Evolutionary conservation across 30 jellyfish, hydroid and myxozoan species (phyloP).

Genomic region (Sanderia malayensis): DNA sequence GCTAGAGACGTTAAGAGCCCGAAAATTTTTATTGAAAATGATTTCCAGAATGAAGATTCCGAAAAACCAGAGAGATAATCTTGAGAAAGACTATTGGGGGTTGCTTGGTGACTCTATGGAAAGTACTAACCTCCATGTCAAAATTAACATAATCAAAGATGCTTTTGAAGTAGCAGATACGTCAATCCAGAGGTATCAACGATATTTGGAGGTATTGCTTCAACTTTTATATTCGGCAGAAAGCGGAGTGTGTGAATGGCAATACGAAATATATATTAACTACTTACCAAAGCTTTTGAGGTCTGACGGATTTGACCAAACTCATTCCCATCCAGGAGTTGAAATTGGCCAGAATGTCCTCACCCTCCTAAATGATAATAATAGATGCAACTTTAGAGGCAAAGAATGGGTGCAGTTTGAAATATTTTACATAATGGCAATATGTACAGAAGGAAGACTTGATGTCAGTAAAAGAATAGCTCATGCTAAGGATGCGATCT

Average conservation of each 20-base stretch:
- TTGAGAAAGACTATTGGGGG: neutral
- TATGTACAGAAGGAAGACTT: too few relatives aligned
- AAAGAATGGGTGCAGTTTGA: too few relatives aligned
- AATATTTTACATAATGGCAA: too few relatives aligned
- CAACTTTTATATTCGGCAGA: neutral
- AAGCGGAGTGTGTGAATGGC: neutral
- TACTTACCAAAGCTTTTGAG: neutral
- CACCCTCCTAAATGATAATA: too few relatives aligned
- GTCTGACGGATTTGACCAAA: neutral
- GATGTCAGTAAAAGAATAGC: too few relatives aligned
- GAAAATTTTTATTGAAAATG: neutral
- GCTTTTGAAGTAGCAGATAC: neutral
- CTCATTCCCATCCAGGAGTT: neutral
- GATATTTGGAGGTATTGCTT: neutral
- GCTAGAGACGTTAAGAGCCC: neutral
- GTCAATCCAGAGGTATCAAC: neutral
- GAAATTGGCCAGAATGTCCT: neutral
- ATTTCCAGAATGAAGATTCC: neutral
- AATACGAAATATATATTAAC: neutral
- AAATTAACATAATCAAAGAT: neutral
- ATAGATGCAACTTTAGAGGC: too few relatives aligned
- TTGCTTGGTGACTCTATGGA: neutral
- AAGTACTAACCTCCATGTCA: neutral
- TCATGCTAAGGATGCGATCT: too few relatives aligned
- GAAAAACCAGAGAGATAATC: neutral